These are phyloP conservation scores for Apocheima hispidaria DNA, from an alignment of 2,888 invertebrate genomes.

Conservation along the genomic window DNA sequence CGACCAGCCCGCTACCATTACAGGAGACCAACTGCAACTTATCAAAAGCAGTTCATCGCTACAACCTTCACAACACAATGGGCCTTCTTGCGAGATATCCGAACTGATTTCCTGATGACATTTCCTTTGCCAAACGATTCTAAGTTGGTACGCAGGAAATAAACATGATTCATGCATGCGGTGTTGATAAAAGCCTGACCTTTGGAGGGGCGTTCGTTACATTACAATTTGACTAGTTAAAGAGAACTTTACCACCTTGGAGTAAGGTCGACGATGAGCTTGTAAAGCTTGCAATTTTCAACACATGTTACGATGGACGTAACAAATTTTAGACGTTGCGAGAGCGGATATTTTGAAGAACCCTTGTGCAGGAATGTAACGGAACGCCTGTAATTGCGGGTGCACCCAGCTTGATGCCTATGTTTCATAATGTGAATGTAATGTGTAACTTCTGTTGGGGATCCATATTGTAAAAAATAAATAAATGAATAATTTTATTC, in stretches of 20 bases:
- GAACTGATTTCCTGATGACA: conserved; percentile 61
- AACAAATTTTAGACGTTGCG: conserved; percentile 29
- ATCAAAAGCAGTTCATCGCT: conserved; percentile 48
- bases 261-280: conserved; percentile 31
- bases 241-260: conserved; percentile 22
- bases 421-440: too few species aligned
- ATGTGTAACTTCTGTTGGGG: too few species aligned
- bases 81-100: conserved; percentile 53
- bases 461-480: too few species aligned
- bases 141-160: conserved; percentile 41
- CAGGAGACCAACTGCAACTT: conserved; percentile 38
- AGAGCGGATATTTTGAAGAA: conserved; percentile 18
- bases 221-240: conserved; percentile 23
- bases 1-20: conserved; percentile 35
- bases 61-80: conserved; percentile 61
- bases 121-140: conserved; percentile 56
- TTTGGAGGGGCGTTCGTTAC: conserved; percentile 34
- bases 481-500: too few species aligned
- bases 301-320: conserved; percentile 32
- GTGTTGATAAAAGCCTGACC: conserved; percentile 45
- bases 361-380: conserved; percentile 13
- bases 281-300: conserved; percentile 32
- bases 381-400: too few species aligned
- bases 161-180: conserved; percentile 43
- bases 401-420: too few species aligned